Evolutionary conservation across 1,140 invertebrate species (phyloP).

Genomic region (Laupala kohalensis): DNA sequence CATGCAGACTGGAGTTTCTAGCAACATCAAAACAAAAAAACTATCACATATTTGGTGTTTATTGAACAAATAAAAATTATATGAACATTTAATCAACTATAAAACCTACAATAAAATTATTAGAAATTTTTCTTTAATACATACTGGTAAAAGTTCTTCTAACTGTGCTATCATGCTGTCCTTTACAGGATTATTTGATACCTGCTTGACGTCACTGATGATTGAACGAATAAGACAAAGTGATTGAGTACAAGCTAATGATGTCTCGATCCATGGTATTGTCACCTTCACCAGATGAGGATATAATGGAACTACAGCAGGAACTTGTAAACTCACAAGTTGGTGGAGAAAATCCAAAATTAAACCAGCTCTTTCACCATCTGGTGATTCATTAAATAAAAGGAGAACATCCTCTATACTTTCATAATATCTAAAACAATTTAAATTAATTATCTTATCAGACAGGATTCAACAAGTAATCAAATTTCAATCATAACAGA

Average conservation of each 20-base stretch:
- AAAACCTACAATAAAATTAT: too few species aligned
- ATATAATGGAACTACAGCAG: constrained; percentile 28
- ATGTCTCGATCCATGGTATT: constrained; percentile 29
- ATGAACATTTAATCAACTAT: too few species aligned
- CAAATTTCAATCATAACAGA: neutral
- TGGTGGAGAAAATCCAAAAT: constrained; percentile 37
- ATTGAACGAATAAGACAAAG: constrained; percentile 27
- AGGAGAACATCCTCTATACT: neutral
- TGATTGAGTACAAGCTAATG: constrained; percentile 26
- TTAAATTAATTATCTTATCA: neutral
- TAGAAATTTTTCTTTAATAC: too few species aligned
- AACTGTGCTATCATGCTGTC: constrained; percentile 19
- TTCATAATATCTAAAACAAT: neutral
- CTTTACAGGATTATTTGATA: constrained; percentile 12
- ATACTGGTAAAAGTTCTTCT: constrained; percentile 18
- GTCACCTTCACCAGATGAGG: constrained; percentile 28
- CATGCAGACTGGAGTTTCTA: too few species aligned
- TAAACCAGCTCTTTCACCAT: constrained; percentile 31
- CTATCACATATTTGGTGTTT: too few species aligned
- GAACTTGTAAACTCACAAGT: constrained; percentile 29
- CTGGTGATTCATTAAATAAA: constrained; percentile 3
- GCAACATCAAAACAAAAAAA: too few species aligned
- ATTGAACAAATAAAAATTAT: too few species aligned
- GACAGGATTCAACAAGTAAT: neutral
- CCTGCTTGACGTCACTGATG: constrained; percentile 19